Percentiles rank a stretch among this genome's conserved stretches.
These are phyloP conservation scores for Bombylius major DNA, from an alignment of 2,888 invertebrate genomes.

Conservation along the genomic window DNA sequence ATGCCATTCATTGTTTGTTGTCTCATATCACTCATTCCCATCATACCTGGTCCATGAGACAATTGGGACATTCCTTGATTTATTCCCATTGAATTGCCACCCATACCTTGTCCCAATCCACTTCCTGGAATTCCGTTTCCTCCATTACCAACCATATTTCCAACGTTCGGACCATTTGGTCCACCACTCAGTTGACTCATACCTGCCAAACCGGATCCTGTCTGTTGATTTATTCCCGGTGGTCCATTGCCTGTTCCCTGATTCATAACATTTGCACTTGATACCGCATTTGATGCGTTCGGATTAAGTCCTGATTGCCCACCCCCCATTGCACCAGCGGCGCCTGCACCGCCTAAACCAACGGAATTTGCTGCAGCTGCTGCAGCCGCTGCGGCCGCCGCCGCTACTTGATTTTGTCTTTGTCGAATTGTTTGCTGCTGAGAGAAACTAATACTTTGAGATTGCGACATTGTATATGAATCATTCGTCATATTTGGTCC, in stretches of 20 bases:
- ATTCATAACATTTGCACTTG: slow-evolving; percentile 14
- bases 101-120: slow-evolving; percentile 17
- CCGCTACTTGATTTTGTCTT: slow-evolving; percentile 32
- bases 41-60: slow-evolving; percentile 15
- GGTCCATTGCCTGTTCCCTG: slow-evolving; percentile 7
- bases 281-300: slow-evolving; percentile 12
- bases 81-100: slow-evolving; percentile 24
- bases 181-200: slow-evolving; percentile 10
- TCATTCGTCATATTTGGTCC: slow-evolving; percentile 29
- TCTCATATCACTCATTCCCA: slow-evolving; percentile 12
- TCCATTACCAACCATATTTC: slow-evolving; percentile 1
- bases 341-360: slow-evolving; percentile 19
- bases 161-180: slow-evolving; percentile 6
- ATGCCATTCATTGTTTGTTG: slow-evolving; percentile 14
- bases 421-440: slow-evolving; percentile 44
- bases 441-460: slow-evolving; percentile 75
- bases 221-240: slow-evolving; percentile 7
- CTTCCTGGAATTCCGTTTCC: slow-evolving; percentile 2
- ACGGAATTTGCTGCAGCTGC: slow-evolving; percentile 33
- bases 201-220: slow-evolving; percentile 4
- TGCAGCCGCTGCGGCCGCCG: slow-evolving; percentile 29
- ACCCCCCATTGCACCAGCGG: slow-evolving; percentile 19
- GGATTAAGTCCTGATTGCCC: slow-evolving; percentile 15
- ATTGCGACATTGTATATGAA: slow-evolving; percentile 64
- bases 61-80: slow-evolving; percentile 20